Conservation (phyloP, 2,888 invertebrate species). For the Exephanes ischioxanthus region DNA sequence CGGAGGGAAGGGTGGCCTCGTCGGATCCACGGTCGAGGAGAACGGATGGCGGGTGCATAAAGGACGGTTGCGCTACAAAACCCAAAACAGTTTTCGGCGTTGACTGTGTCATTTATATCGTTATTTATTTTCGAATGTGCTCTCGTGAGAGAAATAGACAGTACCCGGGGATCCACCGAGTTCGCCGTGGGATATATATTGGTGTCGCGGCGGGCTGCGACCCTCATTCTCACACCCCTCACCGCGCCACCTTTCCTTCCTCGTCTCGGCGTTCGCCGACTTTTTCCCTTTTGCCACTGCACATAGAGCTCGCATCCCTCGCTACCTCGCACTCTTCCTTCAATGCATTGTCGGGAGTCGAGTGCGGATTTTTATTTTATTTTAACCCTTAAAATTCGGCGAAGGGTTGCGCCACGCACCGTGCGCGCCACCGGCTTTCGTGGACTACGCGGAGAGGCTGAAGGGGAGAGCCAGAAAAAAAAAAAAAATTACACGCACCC, state of each 20-base stretch:
- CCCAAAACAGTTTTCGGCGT: conserved; percentile 83
- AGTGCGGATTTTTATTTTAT: conserved; percentile 82
- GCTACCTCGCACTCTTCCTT: conserved; percentile 62
- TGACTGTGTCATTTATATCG: conserved; percentile 84
- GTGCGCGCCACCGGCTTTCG: conserved; percentile 63
- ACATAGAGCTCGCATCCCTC: conserved; percentile 40
- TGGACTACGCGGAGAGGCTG: conserved; percentile 64
- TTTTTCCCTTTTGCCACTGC: conserved; percentile 66
- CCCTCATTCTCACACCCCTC: conserved; percentile 46
- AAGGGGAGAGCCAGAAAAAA: conserved; percentile 67
- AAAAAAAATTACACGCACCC: conserved; percentile 76
- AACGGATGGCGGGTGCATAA: conserved; percentile 69
- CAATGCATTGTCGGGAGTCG: conserved; percentile 82
- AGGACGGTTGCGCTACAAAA: conserved; percentile 81
- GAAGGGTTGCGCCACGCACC: conserved; percentile 75
- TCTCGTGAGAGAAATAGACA: conserved; percentile 70
- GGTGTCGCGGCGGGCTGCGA: conserved; percentile 31
- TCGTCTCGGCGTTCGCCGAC: conserved; percentile 46
- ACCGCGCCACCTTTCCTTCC: conserved; percentile 21
- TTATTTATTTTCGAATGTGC: conserved; percentile 80
- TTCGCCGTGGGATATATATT: conserved; percentile 53
- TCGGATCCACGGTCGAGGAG: conserved; percentile 52
- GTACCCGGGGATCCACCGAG: conserved; percentile 63
- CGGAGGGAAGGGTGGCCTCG: conserved; percentile 55
- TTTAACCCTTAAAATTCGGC: conserved; percentile 83